phyloP scores from a whole-genome alignment of 2,113 vertebrate genomes.

The Spea multiplicata region DNA sequence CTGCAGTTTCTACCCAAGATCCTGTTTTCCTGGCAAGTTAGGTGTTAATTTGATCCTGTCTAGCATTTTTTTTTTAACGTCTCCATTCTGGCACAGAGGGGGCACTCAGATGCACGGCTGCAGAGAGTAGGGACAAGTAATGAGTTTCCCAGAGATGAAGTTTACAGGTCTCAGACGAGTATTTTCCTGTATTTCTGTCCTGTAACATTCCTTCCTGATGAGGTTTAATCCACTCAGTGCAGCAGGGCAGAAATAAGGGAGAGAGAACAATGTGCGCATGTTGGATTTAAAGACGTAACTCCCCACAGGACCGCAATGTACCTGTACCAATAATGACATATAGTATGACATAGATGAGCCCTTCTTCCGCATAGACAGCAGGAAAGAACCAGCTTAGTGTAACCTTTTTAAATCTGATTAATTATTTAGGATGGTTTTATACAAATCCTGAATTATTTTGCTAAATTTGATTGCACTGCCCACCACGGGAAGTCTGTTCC shows the following conservation, averaged over 20 bases:
- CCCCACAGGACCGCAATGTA: not conserved
- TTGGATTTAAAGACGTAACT: slow-evolving; percentile 20
- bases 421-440: too few species aligned
- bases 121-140: slow-evolving; percentile 39
- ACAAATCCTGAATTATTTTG: too few species aligned
- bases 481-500: too few species aligned
- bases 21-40: slow-evolving; percentile 21
- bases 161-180: slow-evolving; percentile 48
- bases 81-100: slow-evolving; percentile 37
- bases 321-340: not conserved
- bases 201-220: slow-evolving; percentile 47
- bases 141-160: slow-evolving; percentile 49
- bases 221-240: slow-evolving; percentile 47
- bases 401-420: too few species aligned
- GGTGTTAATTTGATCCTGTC: slow-evolving; percentile 43
- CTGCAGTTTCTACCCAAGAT: not conserved
- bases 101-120: slow-evolving; percentile 28
- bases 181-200: slow-evolving; percentile 47
- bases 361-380: not conserved
- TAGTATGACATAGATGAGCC: not conserved
- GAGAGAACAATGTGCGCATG: slow-evolving; percentile 22
- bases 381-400: too few species aligned
- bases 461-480: too few species aligned
- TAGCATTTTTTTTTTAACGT: slow-evolving; percentile 35
- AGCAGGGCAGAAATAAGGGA: slow-evolving; percentile 36